These are phyloP conservation scores for Octomys mimax DNA, from an alignment of 2,797 vertebrate genomes.

Conservation along the genomic window DNA sequence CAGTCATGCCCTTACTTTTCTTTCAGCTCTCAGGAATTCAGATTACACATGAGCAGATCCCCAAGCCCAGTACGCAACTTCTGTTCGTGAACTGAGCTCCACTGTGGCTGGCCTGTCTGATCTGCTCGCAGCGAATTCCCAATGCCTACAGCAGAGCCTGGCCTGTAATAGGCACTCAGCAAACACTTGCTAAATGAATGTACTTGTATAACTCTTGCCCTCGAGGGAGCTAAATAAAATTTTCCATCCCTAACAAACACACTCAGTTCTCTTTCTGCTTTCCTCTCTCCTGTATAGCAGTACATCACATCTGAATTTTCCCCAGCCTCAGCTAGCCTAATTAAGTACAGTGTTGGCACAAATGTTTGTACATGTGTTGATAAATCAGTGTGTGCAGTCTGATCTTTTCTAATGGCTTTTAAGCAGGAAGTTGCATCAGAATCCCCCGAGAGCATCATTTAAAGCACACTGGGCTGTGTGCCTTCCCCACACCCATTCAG, in stretches of 20 bases:
- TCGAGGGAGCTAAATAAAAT: not conserved
- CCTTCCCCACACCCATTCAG: not conserved
- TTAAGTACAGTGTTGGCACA: not conserved
- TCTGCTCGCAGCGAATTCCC: not conserved
- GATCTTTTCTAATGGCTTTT: not conserved
- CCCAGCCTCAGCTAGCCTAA: not conserved
- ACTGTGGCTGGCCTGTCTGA: not conserved
- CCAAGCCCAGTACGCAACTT: not conserved
- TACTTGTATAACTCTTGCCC: not conserved
- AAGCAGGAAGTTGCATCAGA: not conserved
- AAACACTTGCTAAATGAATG: not conserved
- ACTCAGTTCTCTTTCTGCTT: not conserved
- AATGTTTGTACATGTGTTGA: not conserved
- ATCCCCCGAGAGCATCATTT: not conserved
- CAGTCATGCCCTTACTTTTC: not conserved
- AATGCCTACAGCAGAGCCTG: not conserved
- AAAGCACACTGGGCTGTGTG: not conserved
- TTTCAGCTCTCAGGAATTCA: not conserved
- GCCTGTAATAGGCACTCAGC: not conserved
- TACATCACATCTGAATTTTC: not conserved
- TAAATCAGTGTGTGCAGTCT: not conserved
- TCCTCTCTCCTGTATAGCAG: not conserved
- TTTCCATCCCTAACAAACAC: not conserved
- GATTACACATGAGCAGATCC: not conserved
- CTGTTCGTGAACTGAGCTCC: not conserved